These are phyloP conservation scores for Strigamia transsilvanica DNA, from an alignment of 2,888 invertebrate genomes.

Conservation along the genomic window DNA sequence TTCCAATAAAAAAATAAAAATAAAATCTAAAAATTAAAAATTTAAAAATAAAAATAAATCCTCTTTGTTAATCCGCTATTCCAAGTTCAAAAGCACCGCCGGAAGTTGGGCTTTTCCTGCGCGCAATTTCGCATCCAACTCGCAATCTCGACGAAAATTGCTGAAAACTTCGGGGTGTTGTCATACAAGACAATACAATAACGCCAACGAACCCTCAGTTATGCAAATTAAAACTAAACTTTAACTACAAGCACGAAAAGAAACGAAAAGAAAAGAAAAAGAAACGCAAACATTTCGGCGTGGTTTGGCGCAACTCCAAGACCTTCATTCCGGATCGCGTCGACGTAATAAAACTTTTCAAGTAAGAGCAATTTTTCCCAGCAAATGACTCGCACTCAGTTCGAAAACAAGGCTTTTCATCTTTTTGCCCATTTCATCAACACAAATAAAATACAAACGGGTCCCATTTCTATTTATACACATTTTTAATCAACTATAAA, in stretches of 20 bases:
- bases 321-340: neutral
- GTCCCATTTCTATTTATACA: neutral
- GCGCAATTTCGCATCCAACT: neutral
- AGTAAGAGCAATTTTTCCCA: neutral
- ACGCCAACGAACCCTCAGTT: too few species aligned
- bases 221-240: too few species aligned
- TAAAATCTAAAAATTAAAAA: neutral
- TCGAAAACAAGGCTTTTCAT: conserved; percentile 36
- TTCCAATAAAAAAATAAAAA: neutral
- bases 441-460: too few species aligned
- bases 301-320: neutral
- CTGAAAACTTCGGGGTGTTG: too few species aligned
- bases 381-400: neutral
- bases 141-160: neutral
- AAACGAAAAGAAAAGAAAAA: neutral
- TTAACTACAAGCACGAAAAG: neutral
- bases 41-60: neutral
- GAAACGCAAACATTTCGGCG: neutral
- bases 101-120: neutral
- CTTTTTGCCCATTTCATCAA: neutral
- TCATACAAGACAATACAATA: neutral
- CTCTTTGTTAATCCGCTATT: neutral
- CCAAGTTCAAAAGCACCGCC: neutral
- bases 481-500: neutral
- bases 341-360: conserved; percentile 18